Evolutionary conservation across 2,113 vertebrate species (phyloP), one percentile per base, ranked within the genome.

Genomic region (Acanthisitta chloris): DNA sequence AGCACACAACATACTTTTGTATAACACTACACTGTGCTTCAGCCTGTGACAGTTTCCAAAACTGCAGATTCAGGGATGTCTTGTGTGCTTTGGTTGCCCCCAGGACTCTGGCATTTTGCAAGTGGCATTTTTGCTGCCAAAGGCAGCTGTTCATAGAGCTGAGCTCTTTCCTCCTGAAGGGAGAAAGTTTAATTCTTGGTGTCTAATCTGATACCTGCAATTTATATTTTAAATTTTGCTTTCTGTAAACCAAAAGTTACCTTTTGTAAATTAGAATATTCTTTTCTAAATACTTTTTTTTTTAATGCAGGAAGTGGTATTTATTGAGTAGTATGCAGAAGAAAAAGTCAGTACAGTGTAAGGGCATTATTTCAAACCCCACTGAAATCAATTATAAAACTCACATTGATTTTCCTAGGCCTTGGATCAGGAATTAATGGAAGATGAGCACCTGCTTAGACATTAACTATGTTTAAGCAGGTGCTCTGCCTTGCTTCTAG

Each of bases 21-120:
- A 5, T 28, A 33, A 31, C 14, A 8, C 36, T 57, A 1, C 0
- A 0, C 25, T 21, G 21, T 34, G n/a, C 36, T n/a, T 29, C 48
- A 46, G 59, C 16, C 40, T 5, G 2, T n/a, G 26, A 17, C 8
- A 17, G 36, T 21, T 2, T 1, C 54, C 20, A 51, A n/a, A 57
- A 33, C 34, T 57, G 29, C 43, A 42, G 34, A 11, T 34, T 11
- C 40, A 40, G 51, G 26, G n/a, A 40, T 48, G n/a, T 33, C 18
- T 52, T 3, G 0, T 2, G 2, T 23, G 12, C 19, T 57, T 29
- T 31, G 10, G 10, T 69, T 58, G 36, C 12, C 10, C 16, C 10
- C 10, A 42, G 52, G 33, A 40, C 28, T 51, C 33, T 26, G 45
- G 38, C 7, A 12, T 45, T 83, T 49, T 57, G 17, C 14, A 58